phyloP scores from a whole-genome alignment of 2,888 invertebrate genomes.

The Drosophila hamatofila region DNA sequence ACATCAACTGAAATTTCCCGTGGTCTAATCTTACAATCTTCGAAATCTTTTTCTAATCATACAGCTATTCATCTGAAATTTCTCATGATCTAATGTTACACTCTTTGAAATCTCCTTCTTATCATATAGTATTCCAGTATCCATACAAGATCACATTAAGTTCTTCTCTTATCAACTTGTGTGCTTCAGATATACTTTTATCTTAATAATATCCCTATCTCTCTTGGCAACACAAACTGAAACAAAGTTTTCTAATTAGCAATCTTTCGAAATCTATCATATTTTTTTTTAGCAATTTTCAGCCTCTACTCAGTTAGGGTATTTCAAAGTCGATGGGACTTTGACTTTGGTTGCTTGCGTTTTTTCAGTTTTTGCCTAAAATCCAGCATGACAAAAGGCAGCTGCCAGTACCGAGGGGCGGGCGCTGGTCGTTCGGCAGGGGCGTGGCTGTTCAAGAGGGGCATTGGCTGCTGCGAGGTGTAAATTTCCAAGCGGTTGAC shows the following conservation, averaged over 20 bases:
- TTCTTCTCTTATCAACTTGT: too few relatives aligned
- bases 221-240: too few relatives aligned
- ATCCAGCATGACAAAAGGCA: conserved; percentile 45
- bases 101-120: too few relatives aligned
- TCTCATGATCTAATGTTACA: too few relatives aligned
- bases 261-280: too few relatives aligned
- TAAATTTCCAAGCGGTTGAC: conserved; percentile 66
- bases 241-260: too few relatives aligned
- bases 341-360: background rate
- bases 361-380: conserved; percentile 38
- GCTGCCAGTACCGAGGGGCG: conserved; percentile 13
- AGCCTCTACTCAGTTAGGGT: background rate
- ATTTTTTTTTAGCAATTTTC: too few relatives aligned
- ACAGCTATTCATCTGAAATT: too few relatives aligned
- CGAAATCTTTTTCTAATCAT: background rate
- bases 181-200: too few relatives aligned
- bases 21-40: background rate
- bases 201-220: too few relatives aligned
- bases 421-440: background rate
- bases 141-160: too few relatives aligned
- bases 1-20: background rate
- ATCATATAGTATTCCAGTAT: too few relatives aligned
- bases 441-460: background rate
- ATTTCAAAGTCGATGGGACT: background rate
- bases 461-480: conserved; percentile 35